Conservation (phyloP, 2,888 invertebrate species). For the Tenthredo scrophulariae region DNA sequence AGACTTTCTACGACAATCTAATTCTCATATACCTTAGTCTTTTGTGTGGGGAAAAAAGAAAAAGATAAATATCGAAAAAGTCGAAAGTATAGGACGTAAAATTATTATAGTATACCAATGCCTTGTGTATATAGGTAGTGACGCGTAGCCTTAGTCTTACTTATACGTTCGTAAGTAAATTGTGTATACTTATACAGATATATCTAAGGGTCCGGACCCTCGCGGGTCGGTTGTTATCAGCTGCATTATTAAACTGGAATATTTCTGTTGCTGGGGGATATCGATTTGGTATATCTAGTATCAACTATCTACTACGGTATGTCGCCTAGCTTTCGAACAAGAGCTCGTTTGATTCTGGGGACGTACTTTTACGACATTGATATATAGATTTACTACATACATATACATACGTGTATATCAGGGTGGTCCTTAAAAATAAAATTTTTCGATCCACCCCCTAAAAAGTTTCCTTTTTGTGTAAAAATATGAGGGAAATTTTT, state of each 20-base stretch:
- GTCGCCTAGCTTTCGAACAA: slow-evolving; percentile 21
- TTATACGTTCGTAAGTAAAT: neutral
- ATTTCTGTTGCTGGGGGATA: slow-evolving; percentile 41
- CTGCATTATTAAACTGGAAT: slow-evolving; percentile 36
- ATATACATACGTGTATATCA: neutral
- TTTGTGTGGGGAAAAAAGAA: too few species aligned
- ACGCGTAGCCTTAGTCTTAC: neutral
- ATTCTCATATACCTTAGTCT: too few species aligned
- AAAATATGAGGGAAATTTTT: too few species aligned
- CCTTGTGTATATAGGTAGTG: neutral
- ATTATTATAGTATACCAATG: neutral
- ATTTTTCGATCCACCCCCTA: too few species aligned
- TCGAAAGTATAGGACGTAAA: neutral
- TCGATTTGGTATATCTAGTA: slow-evolving; percentile 38
- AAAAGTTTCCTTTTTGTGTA: too few species aligned
- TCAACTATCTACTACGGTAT: slow-evolving; percentile 11
- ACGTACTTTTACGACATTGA: neutral
- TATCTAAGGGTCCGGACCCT: slow-evolving; percentile 42
- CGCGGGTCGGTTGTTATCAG: slow-evolving; percentile 35
- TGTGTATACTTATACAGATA: slow-evolving; percentile 64
- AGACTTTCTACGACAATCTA: too few species aligned
- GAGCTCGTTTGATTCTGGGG: slow-evolving; percentile 6
- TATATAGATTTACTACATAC: neutral
- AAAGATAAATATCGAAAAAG: neutral
- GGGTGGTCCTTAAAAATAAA: too few species aligned